A percentile compares a stretch with the other conserved stretches of the same genome.
Conservation (phyloP, 2,888 invertebrate species). For the Amphipyra tragopoginis region DNA sequence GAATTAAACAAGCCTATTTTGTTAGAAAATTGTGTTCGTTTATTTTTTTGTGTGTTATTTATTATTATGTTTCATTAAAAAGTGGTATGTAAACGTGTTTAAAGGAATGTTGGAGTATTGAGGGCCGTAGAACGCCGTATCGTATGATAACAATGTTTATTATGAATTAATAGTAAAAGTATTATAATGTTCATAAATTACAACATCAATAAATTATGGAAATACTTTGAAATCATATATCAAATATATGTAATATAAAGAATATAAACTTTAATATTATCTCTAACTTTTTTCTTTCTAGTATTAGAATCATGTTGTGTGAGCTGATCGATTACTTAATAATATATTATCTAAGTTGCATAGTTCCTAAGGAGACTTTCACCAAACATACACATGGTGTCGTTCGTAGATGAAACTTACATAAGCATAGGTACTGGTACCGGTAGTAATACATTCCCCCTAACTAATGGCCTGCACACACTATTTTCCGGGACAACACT, state of each 20-base stretch:
- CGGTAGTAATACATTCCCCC: conserved; percentile 47
- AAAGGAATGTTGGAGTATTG: conserved; percentile 70
- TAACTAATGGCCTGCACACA: conserved; percentile 40
- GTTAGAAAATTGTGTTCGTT: conserved; percentile 53
- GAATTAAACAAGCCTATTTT: conserved; percentile 59
- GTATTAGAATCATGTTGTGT: not conserved
- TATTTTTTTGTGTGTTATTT: conserved; percentile 27
- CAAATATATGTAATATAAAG: not conserved
- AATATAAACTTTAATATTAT: not conserved
- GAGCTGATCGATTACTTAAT: conserved; percentile 42
- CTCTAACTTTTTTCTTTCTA: not conserved
- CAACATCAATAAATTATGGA: not conserved
- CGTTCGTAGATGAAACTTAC: conserved; percentile 62
- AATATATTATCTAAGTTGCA: conserved; percentile 31
- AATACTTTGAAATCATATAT: not conserved
- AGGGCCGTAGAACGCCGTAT: conserved; percentile 39
- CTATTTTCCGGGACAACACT: conserved; percentile 38
- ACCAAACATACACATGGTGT: conserved; percentile 60
- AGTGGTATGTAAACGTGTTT: conserved; percentile 62
- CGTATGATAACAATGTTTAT: conserved; percentile 33
- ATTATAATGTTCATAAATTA: conserved; percentile 1
- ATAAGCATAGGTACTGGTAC: conserved; percentile 65
- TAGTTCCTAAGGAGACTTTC: conserved; percentile 59
- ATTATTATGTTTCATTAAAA: conserved; percentile 49
- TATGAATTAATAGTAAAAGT: conserved; percentile 13